A percentile compares a stretch with the other conserved stretches of the same genome.
phyloP scores from a whole-genome alignment of 1,140 invertebrate genomes.

The Heliconius congener region DNA sequence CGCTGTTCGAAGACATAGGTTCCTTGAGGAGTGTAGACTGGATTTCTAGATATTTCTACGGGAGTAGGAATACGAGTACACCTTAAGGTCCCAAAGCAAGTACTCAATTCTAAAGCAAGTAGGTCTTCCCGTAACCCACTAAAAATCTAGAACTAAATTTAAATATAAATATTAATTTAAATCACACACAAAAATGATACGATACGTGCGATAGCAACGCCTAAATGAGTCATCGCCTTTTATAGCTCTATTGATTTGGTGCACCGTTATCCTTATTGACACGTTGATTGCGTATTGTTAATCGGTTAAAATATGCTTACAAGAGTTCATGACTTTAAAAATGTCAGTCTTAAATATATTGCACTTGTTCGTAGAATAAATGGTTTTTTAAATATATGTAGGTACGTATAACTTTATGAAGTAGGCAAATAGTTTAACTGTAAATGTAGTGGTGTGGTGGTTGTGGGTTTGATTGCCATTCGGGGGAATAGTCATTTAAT shows the following conservation, averaged over 20 bases:
- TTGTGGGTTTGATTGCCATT: too few relatives aligned
- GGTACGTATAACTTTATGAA: background rate
- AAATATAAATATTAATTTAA: background rate
- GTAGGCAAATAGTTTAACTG: too few relatives aligned
- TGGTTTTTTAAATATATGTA: background rate
- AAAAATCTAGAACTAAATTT: background rate
- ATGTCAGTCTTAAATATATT: conserved; percentile 24
- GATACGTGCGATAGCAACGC: background rate
- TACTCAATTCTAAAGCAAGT: too few relatives aligned
- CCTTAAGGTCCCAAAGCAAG: too few relatives aligned
- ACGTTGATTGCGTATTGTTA: conserved; percentile 32
- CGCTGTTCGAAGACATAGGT: too few relatives aligned
- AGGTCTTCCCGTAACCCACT: background rate
- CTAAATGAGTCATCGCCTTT: conserved; percentile 1
- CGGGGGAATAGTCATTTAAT: too few relatives aligned
- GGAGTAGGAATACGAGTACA: too few relatives aligned
- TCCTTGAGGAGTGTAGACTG: too few relatives aligned
- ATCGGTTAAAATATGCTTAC: conserved; percentile 31
- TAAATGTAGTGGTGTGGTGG: too few relatives aligned
- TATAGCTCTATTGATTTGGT: conserved; percentile 9
- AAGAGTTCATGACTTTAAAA: conserved; percentile 32
- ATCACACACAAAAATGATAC: background rate
- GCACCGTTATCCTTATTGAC: conserved; percentile 17
- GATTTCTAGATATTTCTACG: too few relatives aligned
- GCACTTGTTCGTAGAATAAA: background rate